Conservation (phyloP, 2,113 vertebrate species). For the Barbus barbus region DNA sequence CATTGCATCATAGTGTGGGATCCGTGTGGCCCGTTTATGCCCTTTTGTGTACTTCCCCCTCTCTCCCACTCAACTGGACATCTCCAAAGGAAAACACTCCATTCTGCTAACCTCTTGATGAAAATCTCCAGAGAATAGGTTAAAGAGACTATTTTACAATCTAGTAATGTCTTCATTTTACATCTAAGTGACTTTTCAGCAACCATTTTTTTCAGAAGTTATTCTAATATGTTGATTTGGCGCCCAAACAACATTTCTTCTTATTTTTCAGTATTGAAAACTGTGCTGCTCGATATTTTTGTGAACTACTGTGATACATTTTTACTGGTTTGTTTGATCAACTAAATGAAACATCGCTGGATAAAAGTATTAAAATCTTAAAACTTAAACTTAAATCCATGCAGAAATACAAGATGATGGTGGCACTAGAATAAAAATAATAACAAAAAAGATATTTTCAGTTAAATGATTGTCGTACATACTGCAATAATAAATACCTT, state of each 20-base stretch:
- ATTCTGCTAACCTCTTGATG: conserved; percentile 49
- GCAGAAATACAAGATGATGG: background rate
- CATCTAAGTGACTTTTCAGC: too few relatives aligned
- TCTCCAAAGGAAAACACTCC: conserved; percentile 62
- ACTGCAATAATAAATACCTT: background rate
- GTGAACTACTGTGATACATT: background rate
- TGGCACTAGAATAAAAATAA: background rate
- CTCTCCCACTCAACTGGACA: conserved; percentile 55
- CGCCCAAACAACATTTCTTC: background rate
- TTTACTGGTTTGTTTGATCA: background rate
- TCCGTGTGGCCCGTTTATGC: conserved; percentile 67
- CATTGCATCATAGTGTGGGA: conserved; percentile 70
- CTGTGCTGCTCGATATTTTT: background rate
- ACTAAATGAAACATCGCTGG: background rate
- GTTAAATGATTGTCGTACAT: background rate
- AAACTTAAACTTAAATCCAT: background rate
- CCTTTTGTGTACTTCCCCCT: conserved; percentile 67
- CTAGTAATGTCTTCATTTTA: too few relatives aligned
- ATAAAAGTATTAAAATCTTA: background rate
- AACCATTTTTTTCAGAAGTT: background rate
- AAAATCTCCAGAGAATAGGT: background rate
- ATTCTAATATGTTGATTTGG: background rate
- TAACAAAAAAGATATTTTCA: background rate
- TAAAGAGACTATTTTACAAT: background rate
- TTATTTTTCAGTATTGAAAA: background rate